Base-by-base conservation (phyloP, 1,140 invertebrate genomes). In the Ceratosolen fusciceps region DNA sequence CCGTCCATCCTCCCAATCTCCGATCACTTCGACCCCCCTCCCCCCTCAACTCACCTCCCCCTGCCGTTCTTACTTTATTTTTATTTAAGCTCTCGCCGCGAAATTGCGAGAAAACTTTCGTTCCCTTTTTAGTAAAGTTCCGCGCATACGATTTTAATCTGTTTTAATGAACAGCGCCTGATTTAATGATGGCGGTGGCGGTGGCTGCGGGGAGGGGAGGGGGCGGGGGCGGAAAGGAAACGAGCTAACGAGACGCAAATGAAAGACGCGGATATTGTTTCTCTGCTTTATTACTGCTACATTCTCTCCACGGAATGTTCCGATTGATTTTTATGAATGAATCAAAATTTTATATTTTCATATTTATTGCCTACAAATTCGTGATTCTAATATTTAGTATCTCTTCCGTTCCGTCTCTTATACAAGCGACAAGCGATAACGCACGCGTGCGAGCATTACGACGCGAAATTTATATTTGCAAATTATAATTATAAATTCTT, bases 111-210 rank as follows among this genome's bases (percentile, higher is more conserved):
- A 19, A 10, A 19, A 0, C 62, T 74, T 74, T 60, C 34, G 14
- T 60, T 34, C 31, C 31, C 54, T 72, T 29, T 72, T 16, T 31
- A 47, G 52, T 71, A 52, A 72, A 49, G 47, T 10, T 54, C 10
- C 60, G 47, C 16, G 43, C 47, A 72, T 54, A 43, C 7, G 8
- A 47, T 54, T 72, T 72, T 72, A 54, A 72, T 68, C 39, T 68
- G 7, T 14, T 68, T 47, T 68, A 68, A 68, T 68, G 67, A 47
- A 68, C 39, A 68, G 39, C 47, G 1, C 1, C 39, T 26, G 39
- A 68, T 68, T 68, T 68, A 47, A 37, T 16, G 39, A 60, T 47
- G 43, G 16, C 7, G 43, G 16, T 47, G n/a, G n/a, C n/a, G n/a
- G n/a, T n/a, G n/a, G n/a, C n/a, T n/a, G n/a, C n/a, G n/a, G n/a